phyloP scores from a whole-genome alignment of 2,113 vertebrate genomes.

The Callospermophilus lateralis region DNA sequence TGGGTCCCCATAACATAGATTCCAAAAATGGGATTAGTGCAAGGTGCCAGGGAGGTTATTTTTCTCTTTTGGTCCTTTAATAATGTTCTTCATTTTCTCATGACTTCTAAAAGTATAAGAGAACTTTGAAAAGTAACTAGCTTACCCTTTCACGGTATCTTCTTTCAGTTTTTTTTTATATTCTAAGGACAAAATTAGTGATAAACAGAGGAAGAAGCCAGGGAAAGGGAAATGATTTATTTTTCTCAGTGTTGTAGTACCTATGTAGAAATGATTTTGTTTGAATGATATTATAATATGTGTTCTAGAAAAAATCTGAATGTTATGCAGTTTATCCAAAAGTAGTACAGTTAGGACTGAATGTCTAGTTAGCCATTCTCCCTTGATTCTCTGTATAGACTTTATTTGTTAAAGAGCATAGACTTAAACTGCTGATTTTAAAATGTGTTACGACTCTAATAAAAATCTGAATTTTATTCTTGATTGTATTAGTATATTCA shows the following conservation, averaged over 20 bases:
- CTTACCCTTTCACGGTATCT: not conserved
- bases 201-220: constrained; percentile 7
- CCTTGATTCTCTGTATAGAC: not conserved
- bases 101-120: not conserved
- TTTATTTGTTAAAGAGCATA: constrained; percentile 30
- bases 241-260: not conserved
- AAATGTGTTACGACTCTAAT: constrained; percentile 44
- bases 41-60: not conserved
- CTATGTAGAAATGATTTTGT: constrained; percentile 26
- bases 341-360: not conserved
- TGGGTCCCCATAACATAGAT: not conserved
- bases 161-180: not conserved
- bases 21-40: not conserved
- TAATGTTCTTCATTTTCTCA: constrained; percentile 8
- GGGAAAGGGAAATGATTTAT: not conserved
- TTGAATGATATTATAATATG: not conserved
- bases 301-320: not conserved
- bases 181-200: not conserved
- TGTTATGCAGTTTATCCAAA: not conserved
- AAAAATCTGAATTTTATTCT: constrained; percentile 47
- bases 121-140: not conserved
- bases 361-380: not conserved
- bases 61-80: not conserved
- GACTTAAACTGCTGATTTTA: constrained; percentile 28
- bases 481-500: not conserved